A percentile compares a stretch with the other conserved stretches of the same genome.
phyloP scores from a whole-genome alignment of 2,888 invertebrate species.

The Rhyacophila evoluta region DNA sequence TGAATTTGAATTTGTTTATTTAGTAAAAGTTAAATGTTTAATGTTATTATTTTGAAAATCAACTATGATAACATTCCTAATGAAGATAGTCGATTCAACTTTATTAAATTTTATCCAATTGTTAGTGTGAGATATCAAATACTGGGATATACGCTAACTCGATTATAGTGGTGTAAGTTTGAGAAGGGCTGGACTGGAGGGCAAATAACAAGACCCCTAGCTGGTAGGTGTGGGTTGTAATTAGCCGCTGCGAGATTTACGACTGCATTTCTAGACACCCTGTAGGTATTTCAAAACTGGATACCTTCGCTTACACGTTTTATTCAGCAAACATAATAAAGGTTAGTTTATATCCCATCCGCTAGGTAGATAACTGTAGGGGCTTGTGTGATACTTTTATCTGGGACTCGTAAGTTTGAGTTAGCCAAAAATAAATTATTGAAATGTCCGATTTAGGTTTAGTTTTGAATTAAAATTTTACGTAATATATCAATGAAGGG shows the following conservation, averaged over 20 bases:
- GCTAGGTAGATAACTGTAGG: too few species aligned
- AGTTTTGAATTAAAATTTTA: too few species aligned
- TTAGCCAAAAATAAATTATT: too few species aligned
- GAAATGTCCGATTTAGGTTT: too few species aligned
- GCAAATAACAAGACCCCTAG: background rate
- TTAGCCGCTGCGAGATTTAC: constrained; percentile 17
- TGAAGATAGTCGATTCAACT: background rate
- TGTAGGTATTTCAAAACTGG: constrained; percentile 5
- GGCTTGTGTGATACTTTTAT: too few species aligned
- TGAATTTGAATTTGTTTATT: too few species aligned
- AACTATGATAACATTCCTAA: background rate
- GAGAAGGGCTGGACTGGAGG: background rate
- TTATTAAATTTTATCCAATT: background rate
- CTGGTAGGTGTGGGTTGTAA: background rate
- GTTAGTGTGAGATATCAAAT: constrained; percentile 4
- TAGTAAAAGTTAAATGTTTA: too few species aligned
- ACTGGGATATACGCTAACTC: background rate
- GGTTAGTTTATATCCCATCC: too few species aligned
- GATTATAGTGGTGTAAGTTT: background rate
- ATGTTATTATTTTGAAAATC: too few species aligned
- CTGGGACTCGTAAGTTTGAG: too few species aligned
- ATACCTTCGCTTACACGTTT: background rate
- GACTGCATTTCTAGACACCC: background rate
- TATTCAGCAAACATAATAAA: background rate
- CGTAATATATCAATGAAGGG: too few species aligned